A percentile compares a stretch with the other conserved stretches of the same genome.
Conservation (phyloP, 2,797 vertebrate genomes). For the Semotilus atromaculatus region DNA sequence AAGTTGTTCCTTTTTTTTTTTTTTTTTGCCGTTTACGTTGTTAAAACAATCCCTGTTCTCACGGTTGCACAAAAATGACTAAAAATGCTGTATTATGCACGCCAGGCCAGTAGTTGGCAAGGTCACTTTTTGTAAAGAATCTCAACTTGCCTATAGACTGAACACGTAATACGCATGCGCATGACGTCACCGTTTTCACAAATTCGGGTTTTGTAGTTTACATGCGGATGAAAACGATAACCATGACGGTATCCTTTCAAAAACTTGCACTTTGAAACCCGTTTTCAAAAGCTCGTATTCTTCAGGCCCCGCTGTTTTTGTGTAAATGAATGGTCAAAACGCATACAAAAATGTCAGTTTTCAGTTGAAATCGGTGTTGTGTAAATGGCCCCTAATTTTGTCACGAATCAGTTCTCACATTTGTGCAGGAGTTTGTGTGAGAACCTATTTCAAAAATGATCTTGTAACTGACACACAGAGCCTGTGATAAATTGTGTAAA, state of each 20-base stretch:
- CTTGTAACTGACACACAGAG: background rate
- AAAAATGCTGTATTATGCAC: background rate
- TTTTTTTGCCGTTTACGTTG: background rate
- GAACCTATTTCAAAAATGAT: background rate
- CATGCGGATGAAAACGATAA: background rate
- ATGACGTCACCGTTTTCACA: no score
- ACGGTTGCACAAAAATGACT: no score
- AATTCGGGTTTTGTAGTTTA: background rate
- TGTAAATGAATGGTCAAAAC: no score
- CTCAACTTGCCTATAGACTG: background rate
- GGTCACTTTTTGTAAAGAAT: background rate
- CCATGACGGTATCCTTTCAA: no score
- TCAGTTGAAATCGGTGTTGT: background rate
- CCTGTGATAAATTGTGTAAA: background rate
- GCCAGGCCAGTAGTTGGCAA: background rate
- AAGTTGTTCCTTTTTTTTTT: no score
- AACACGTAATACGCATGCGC: background rate
- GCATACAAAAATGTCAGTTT: background rate
- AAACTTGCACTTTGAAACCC: no score
- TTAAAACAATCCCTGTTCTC: no score
- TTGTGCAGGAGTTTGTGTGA: background rate
- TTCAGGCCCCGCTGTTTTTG: no score
- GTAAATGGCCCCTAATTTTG: background rate
- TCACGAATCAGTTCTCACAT: background rate
- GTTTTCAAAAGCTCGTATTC: no score